Evolutionary conservation across 2,888 invertebrate genomes (phyloP), one percentile per base, ranked within the genome.

Genomic region (Ophion ellenae): DNA sequence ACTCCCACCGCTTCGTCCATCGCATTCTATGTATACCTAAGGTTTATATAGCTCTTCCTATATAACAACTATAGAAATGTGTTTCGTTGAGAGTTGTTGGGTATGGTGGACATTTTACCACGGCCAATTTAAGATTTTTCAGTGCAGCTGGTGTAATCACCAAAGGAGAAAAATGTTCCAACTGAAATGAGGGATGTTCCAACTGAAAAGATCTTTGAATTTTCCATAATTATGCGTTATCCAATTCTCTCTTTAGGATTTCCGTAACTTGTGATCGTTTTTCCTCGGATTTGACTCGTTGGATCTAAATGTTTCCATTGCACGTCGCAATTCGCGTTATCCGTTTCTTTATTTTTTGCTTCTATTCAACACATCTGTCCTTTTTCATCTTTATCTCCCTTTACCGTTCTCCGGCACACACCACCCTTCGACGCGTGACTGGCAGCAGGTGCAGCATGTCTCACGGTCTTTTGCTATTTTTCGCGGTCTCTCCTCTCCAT

Each of bases 401-500:
- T 47, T 53, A 84, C 40, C 81, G 53, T 83, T 70, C 76, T 78
- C 86, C 63, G 24, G 71, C 36, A 61, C 47, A 9, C 45, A 36
- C 66, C 75, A 84, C 84, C 84, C 85, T 87, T 81, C 77, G 85
- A 86, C 85, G 84, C 79, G 70, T 84, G 71, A 73, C 67, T 63
- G 57, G 75, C 74, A 75, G 82, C 92, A 92, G 91, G 92, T 92
- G 92, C 88, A 89, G 84, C 80, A 86, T 83, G 85, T 92, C 92
- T 89, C 92, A 92, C 92, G 92, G 90, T 92, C 92, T 91, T 81
- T 90, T 89, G 90, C 91, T 86, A 86, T 87, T 88, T 87, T 86
- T 87, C 90, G 71, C 71, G 64, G 57, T 83, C 85, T 74, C 83
- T 85, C 66, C 86, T 73, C 57, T 83, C 81, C 78, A 79, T 83